A percentile compares a stretch with the other conserved stretches of the same genome.
These are phyloP conservation scores for Neodiprion virginianus DNA, from an alignment of 1,140 invertebrate species.

Conservation along the genomic window DNA sequence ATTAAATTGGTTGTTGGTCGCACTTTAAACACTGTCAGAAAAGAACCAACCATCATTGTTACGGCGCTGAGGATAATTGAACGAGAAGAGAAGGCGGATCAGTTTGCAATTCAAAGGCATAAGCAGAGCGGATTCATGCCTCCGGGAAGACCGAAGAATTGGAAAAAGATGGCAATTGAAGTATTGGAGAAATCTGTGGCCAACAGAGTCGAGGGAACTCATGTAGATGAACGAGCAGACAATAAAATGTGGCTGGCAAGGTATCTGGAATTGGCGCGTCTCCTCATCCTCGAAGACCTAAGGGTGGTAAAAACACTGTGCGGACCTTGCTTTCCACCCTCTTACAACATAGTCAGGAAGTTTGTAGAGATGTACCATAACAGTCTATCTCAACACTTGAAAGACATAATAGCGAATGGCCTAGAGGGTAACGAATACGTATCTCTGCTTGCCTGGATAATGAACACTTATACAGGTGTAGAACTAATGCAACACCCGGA, in stretches of 20 bases:
- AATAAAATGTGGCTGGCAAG: conserved; percentile 97
- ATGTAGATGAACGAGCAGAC: conserved; percentile 87
- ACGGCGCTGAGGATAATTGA: conserved; percentile 96
- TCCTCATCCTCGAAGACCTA: conserved; percentile 90
- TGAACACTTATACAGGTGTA: conserved; percentile 82
- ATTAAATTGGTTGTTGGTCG: conserved; percentile 88
- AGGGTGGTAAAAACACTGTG: conserved; percentile 92
- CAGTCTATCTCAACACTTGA: conserved; percentile 83
- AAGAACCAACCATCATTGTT: conserved; percentile 95
- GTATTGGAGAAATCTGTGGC: conserved; percentile 86
- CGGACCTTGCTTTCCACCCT: conserved; percentile 94
- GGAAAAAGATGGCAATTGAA: conserved; percentile 86
- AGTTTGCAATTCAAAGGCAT: conserved; percentile 78
- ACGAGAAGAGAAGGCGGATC: conserved; percentile 92
- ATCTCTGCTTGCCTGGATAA: conserved; percentile 90
- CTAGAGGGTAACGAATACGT: conserved; percentile 97
- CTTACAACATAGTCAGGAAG: conserved; percentile 90
- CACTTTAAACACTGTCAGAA: conserved; percentile 91
- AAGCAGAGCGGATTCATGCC: conserved; percentile 88
- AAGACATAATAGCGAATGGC: conserved; percentile 85
- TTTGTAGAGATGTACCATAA: conserved; percentile 95
- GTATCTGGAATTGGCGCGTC: conserved; percentile 78
- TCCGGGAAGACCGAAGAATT: conserved; percentile 91
- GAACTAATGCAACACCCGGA: conserved; percentile 90
- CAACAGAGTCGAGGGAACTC: conserved; percentile 86